Conservation (phyloP, 2,888 invertebrate genomes). For the Apotomis turbidana region DNA sequence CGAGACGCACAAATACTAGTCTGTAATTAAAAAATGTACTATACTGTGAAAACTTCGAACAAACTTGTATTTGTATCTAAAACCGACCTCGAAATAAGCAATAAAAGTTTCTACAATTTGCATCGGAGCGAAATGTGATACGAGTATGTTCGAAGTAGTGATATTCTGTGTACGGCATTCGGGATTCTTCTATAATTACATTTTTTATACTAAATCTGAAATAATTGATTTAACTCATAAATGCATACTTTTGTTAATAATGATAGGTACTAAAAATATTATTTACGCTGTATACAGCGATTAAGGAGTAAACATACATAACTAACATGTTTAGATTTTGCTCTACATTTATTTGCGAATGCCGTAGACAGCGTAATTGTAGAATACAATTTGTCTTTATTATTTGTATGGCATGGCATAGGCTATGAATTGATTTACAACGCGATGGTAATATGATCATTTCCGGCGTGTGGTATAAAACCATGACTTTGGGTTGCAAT, state of each 20-base stretch:
- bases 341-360: conserved; percentile 9
- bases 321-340: not conserved
- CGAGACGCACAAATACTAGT: conserved; percentile 82
- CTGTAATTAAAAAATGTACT: conserved; percentile 63
- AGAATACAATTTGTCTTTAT: conserved; percentile 25
- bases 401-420: not conserved
- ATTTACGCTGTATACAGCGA: not conserved
- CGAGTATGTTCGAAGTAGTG: too few species aligned
- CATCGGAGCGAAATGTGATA: too few species aligned
- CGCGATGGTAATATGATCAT: not conserved
- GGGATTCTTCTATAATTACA: not conserved
- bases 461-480: not conserved
- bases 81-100: too few species aligned
- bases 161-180: conserved; percentile 18
- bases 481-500: too few species aligned
- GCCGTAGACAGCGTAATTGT: conserved; percentile 7
- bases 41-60: conserved; percentile 48
- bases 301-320: not conserved
- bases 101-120: too few species aligned
- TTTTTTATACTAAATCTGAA: too few species aligned
- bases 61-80: too few species aligned
- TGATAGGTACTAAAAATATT: too few species aligned
- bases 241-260: too few species aligned
- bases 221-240: too few species aligned
- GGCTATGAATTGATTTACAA: not conserved